phyloP scores from a whole-genome alignment of 2,797 vertebrate genomes.

The Hirundo rustica region DNA sequence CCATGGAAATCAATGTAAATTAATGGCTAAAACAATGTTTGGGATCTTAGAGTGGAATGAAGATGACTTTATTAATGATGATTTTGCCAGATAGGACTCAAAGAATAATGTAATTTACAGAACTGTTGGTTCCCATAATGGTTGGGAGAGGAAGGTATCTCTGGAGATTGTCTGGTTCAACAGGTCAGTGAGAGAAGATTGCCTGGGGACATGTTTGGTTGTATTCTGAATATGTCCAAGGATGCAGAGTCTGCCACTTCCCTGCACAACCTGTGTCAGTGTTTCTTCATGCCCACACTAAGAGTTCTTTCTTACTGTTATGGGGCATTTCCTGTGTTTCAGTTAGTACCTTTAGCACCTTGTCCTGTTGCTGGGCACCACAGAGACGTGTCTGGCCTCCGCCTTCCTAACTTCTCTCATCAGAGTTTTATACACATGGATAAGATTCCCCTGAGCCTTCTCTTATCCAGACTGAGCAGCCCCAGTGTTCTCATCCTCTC shows the following conservation, averaged over 20 bases:
- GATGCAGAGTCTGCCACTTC: not conserved
- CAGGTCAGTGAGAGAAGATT: not conserved
- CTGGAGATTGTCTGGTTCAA: not conserved
- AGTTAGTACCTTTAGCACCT: not conserved
- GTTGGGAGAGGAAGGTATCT: not conserved
- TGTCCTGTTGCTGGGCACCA: not conserved
- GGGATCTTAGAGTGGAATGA: not conserved
- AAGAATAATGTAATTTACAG: not conserved
- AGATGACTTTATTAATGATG: not conserved
- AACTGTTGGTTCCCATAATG: not conserved
- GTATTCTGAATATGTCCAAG: not conserved
- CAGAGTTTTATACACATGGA: not conserved
- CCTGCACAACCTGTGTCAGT: not conserved
- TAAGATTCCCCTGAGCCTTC: not conserved
- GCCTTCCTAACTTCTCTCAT: not conserved
- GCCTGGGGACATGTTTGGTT: not conserved
- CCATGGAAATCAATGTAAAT: not conserved
- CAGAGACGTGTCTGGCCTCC: not conserved
- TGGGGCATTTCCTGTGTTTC: not conserved
- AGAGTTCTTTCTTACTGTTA: not conserved
- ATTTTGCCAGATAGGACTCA: not conserved
- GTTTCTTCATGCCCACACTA: not conserved
- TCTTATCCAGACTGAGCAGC: not conserved
- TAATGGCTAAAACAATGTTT: not conserved
- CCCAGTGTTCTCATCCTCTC: not conserved